Conservation (phyloP, 2,888 invertebrate species). For the Euplagia quadripunctaria region DNA sequence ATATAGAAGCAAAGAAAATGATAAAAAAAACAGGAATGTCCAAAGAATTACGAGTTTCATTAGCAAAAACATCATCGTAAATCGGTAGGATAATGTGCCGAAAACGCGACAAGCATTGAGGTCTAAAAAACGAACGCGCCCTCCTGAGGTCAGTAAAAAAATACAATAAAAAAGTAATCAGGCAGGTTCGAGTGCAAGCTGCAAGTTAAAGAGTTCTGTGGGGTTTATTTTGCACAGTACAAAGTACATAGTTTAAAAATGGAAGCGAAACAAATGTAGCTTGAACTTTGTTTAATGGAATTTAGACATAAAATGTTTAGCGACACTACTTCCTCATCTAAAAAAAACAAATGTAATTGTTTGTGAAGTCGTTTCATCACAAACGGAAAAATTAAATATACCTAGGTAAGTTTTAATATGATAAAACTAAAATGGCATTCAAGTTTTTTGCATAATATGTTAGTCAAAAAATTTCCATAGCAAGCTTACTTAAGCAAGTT, state of each 20-base stretch:
- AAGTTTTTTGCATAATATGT: no score
- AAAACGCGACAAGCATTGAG: constrained; percentile 74
- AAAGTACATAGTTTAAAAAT: not conserved
- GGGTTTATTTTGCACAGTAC: not conserved
- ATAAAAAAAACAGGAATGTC: constrained; percentile 39
- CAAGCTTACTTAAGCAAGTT: no score
- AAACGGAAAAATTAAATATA: not conserved
- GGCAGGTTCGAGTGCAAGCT: constrained; percentile 32
- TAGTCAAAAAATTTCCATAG: not conserved
- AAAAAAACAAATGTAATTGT: not conserved
- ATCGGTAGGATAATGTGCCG: constrained; percentile 75
- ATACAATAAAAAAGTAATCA: constrained; percentile 40
- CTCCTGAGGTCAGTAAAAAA: constrained; percentile 61
- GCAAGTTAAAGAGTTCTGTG: constrained; percentile 35
- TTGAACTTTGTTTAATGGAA: not conserved
- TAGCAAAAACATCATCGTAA: constrained; percentile 80
- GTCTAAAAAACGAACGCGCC: constrained; percentile 66
- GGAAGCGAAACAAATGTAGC: not conserved
- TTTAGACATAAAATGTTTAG: not conserved
- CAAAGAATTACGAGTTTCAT: constrained; percentile 70
- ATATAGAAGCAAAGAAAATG: constrained; percentile 13
- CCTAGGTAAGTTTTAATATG: no score
- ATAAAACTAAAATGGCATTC: no score
- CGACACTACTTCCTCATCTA: not conserved
- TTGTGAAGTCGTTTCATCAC: not conserved